phyloP scores from a whole-genome alignment of 2,113 vertebrate genomes.

The zebrafish (Danio rerio) region DNA sequence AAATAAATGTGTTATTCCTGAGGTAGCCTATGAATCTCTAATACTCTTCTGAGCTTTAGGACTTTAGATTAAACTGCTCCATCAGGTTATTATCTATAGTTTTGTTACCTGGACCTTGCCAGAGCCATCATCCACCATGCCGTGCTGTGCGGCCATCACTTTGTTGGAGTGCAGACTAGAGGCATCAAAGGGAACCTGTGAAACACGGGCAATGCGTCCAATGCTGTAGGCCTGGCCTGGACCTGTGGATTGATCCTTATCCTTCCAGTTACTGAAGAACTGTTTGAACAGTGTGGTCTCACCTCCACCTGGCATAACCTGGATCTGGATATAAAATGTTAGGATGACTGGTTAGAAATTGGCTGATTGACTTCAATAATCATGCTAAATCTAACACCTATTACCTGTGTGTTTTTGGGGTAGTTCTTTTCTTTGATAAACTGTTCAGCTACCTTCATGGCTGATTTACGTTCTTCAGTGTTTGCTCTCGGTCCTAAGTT shows the following conservation, averaged over 20 bases:
- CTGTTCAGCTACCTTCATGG: constrained; percentile 61
- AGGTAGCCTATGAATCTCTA: background rate
- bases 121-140: constrained; percentile 78
- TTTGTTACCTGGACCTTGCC: constrained; percentile 73
- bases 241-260: constrained; percentile 70
- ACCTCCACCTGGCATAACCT: constrained; percentile 68
- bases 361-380: background rate
- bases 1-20: background rate
- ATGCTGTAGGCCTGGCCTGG: constrained; percentile 62
- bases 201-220: constrained; percentile 67
- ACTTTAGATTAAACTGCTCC: background rate
- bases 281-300: constrained; percentile 77
- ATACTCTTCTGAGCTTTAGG: background rate
- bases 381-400: background rate
- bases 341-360: background rate
- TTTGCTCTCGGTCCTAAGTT: constrained; percentile 66
- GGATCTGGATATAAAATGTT: constrained; percentile 63
- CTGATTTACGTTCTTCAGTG: constrained; percentile 66
- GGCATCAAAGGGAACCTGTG: constrained; percentile 74
- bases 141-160: constrained; percentile 77
- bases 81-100: background rate
- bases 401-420: constrained; percentile 69
- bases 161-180: constrained; percentile 68
- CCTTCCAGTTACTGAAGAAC: constrained; percentile 78
- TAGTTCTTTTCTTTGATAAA: constrained; percentile 74